Conservation (phyloP, 1,140 invertebrate species). For the Atopsyche davidsoni region DNA sequence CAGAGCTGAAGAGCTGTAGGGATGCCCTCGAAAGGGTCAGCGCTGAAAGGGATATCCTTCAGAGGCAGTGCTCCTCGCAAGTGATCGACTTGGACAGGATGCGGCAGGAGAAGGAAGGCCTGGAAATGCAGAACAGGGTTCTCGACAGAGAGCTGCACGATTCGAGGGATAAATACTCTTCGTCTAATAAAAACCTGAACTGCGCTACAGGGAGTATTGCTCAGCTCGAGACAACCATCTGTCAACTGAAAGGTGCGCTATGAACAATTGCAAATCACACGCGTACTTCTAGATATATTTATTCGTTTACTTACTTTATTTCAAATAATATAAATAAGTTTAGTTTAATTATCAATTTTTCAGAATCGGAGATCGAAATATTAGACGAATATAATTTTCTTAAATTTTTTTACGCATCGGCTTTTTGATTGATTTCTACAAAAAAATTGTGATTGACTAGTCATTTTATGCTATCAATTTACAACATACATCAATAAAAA, state of each 20-base stretch:
- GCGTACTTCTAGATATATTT: no score
- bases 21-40: constrained; percentile 58
- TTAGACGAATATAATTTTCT: no score
- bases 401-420: no score
- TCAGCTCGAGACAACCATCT: constrained; percentile 59
- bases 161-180: constrained; percentile 57
- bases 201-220: constrained; percentile 62
- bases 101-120: constrained; percentile 61
- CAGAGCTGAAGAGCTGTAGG: constrained; percentile 58
- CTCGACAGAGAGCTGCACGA: constrained; percentile 60
- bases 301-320: constrained; percentile 4
- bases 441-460: no score
- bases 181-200: constrained; percentile 56
- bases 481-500: no score
- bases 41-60: constrained; percentile 61
- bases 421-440: no score
- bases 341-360: background rate
- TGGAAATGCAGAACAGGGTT: constrained; percentile 59
- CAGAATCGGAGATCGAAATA: no score
- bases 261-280: no score
- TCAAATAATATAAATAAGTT: background rate
- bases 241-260: constrained; percentile 62
- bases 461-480: no score
- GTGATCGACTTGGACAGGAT: constrained; percentile 61
- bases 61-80: constrained; percentile 59